Base-by-base conservation (phyloP, 64 coral and sea anemone species). In the Porites australiensis region DNA sequence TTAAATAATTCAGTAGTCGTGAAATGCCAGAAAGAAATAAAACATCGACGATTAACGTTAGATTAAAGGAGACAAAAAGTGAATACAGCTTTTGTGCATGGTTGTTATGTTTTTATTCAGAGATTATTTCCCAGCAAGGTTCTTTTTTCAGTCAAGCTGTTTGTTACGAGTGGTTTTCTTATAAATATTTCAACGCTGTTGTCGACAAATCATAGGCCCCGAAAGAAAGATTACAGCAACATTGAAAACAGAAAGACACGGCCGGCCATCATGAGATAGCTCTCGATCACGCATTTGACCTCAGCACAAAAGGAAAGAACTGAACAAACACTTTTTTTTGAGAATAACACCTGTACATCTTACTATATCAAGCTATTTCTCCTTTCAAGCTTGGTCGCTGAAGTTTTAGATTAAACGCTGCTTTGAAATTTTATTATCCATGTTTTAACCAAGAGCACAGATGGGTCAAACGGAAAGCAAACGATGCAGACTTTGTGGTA, bases 401-500 rank as follows among this genome's bases (percentile, higher is more conserved):
- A n/a, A 55, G 20, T 18, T 0, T 18, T 78, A 11, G 19, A 57
- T 52, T 57, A 10, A 22, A 53, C 21, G n/a, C 22, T 78, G 44
- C n/a, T 68, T 55, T 55, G 10, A 9, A 57, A 12, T 57, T 9
- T 12, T 65, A 13, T 68, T 5, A 5, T 66, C 48, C 5, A 69
- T 68, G 46, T 49, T 44, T 18, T 64, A 0, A 60, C 8, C 57
- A 45, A 20, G 13, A n/a, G 44, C 49, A 6, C 74, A 19, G 21
- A 92, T 92, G 90, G 90, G 90, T 2, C 90, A 92, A 76, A 74
- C 67, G 8, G 90, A 92, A 14, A 92, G 90, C 9, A 83, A 44
- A 53, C 49, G 90, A 47, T 92, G 90, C 11, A 52, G 90, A 65
- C 58, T 92, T 0, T 92, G 90, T 77, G 90, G 79, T 19, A 92